Base-by-base conservation (phyloP, 2,888 invertebrate genomes). In the Scaeva pyrastri region DNA sequence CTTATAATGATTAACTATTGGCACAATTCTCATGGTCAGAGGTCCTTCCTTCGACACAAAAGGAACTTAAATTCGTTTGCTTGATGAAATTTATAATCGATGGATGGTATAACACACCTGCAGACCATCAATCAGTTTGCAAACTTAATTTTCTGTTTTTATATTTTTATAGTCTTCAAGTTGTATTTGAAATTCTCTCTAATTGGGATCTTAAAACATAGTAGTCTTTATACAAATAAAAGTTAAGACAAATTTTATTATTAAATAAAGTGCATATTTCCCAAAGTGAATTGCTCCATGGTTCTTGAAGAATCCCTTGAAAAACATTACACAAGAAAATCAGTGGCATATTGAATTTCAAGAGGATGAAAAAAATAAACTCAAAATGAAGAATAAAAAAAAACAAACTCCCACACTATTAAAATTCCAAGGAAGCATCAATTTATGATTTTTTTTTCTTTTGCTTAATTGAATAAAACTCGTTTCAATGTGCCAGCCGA, bases 341-440 rank as follows among this genome's bases (percentile, higher is more conserved):
- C 12, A 16, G 45, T 64, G 26, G 16, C 45, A 21, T 64, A 64
- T 64, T 64, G 45, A 19, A 64, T 64, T 64, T 48, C 64, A 64
- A 0, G 16, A 19, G 14, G 8, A 26, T 26, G n/a, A 64, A 4
- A 23, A 41, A n/a, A 26, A 16, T 0, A 16, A 16, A 31, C 31
- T 16, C n/a, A 16, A 31, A 31, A n/a, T 7, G 36, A 21, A 21
- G 16, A 14, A 11, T 12, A 31, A 45, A 14, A 7, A 31, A 64
- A 64, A 26, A 43, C 1, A 45, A 31, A 45, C 79, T 71, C 79
- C 79, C 72, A 72, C 83, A 70, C 83, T 23, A 36, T 60, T 62
- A n/a, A 56, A 48, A 79, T 83, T 83, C 79, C 79, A 56, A 16
- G 19, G 78, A 74, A 70, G 48, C 74, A 60, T 79, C 60, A 70